Evolutionary conservation across 2,113 vertebrate genomes (phyloP).

Genomic region (Blennius ocellaris): DNA sequence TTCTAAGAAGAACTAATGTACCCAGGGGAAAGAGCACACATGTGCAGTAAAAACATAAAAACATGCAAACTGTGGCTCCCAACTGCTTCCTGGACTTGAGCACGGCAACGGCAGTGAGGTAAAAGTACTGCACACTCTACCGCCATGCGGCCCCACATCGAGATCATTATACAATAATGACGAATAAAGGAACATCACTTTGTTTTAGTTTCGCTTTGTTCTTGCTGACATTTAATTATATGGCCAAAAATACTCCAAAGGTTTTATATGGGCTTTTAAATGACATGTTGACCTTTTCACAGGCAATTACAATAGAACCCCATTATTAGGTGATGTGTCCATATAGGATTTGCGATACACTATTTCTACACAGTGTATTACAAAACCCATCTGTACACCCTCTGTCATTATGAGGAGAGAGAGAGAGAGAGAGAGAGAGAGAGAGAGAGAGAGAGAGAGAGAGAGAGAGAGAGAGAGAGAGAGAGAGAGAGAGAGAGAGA

Average conservation of each 20-base stretch:
- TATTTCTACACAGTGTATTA: conserved; percentile 21
- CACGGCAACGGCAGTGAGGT: no score
- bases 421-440: conserved; percentile 21
- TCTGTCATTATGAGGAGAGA: conserved; percentile 44
- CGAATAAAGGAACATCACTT: background rate
- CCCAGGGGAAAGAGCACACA: no score
- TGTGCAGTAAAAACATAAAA: no score
- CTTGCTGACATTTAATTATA: conserved; percentile 32
- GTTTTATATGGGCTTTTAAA: conserved; percentile 6
- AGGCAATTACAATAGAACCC: conserved; percentile 23
- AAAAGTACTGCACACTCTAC: no score
- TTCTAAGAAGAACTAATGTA: no score
- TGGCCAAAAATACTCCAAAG: conserved; percentile 1
- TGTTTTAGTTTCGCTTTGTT: conserved; percentile 11
- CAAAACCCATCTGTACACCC: conserved; percentile 33
- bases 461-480: conserved; percentile 36
- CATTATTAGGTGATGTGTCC: conserved; percentile 27
- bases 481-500: conserved; percentile 26
- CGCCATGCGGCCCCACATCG: no score
- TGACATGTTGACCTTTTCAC: conserved; percentile 18
- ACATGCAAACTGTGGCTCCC: no score
- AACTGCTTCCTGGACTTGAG: no score
- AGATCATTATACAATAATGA: no score
- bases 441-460: conserved; percentile 29
- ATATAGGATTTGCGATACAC: conserved; percentile 16